Base-by-base conservation (phyloP, 2,797 vertebrate species). In the Malacoctenus gilli region DNA sequence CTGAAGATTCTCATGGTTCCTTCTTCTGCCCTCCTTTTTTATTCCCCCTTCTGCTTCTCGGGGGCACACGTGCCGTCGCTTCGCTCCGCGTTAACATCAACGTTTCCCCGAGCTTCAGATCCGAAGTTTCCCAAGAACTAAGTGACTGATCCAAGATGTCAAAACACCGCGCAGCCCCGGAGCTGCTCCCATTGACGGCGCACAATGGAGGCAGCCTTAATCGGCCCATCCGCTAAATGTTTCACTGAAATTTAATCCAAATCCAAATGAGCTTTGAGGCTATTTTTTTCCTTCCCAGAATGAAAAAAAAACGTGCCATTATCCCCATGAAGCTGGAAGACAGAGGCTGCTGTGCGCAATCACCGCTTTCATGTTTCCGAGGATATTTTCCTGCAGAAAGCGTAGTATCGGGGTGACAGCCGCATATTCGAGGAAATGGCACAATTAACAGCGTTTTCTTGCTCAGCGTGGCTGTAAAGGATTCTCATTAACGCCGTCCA, bases 181-280 rank as follows among this genome's bases (percentile, higher is more conserved):
- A 78, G 73, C 68, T 47, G 44, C 68, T 58, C 46, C n/a, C 60
- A 28, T 54, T 64, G 48, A 65, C 4, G 2, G 20, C 19, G 25
- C 18, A 68, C 68, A 81, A 68, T 66, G 31, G 56, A 73, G 23
- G 31, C 57, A 63, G 75, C 54, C 52, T 65, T 83, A 79, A 82
- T 83, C 79, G 79, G 46, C 61, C 56, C 49, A 60, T 71, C 57
- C 39, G 1, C 59, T 69, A 63, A 83, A 65, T 69, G 76, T 79
- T 82, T 82, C 72, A 59, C 77, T 83, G 72, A 82, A 83, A 81
- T 83, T 74, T 83, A 82, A 87, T 80, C 82, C 70, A 78, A 77
- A 80, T 74, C 71, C 68, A 81, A 82, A 87, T 85, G 68, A 84
- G 84, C 77, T 86, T 56, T 48, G 35, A 49, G 52, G 68, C 60